Percentiles rank a stretch among this genome's conserved stretches.
These are phyloP conservation scores for Caenorhabditis sinica DNA, from an alignment of 2,888 invertebrate genomes.

Conservation along the genomic window DNA sequence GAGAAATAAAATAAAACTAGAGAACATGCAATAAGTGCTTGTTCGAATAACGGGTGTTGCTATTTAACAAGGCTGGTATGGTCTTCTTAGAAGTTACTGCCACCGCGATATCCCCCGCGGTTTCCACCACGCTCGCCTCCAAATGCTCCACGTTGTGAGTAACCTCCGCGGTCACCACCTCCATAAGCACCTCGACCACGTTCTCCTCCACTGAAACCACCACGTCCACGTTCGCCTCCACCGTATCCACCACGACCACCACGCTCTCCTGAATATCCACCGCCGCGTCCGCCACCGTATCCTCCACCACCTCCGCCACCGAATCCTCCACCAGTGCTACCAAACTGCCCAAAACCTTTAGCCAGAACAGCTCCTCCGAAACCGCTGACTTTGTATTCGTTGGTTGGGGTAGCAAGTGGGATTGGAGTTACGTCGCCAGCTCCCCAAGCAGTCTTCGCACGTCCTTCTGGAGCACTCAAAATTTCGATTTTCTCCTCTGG, in stretches of 20 bases:
- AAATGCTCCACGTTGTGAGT: not conserved
- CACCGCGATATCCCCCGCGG: conserved; percentile 7
- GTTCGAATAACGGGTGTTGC: not conserved
- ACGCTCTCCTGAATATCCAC: not conserved
- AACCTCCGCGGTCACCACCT: conserved; percentile 19
- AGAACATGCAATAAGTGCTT: conserved; percentile 19
- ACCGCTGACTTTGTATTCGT: conserved; percentile 34
- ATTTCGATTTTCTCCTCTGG: not conserved
- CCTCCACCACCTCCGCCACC: conserved; percentile 25
- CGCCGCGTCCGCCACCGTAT: not conserved
- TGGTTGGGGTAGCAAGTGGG: conserved; percentile 26
- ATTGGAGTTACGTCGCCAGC: conserved; percentile 25
- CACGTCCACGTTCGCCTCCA: conserved; percentile 24
- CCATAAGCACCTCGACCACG: not conserved
- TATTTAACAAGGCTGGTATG: not conserved
- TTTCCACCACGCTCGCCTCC: conserved; percentile 20
- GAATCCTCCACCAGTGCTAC: conserved; percentile 1
- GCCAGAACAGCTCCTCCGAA: conserved; percentile 25
- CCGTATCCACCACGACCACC: not conserved
- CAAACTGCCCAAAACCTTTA: conserved; percentile 15
- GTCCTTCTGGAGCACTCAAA: not conserved
- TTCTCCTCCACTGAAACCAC: conserved; percentile 13
- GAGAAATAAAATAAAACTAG: conserved; percentile 30
- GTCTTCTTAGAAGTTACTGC: not conserved
- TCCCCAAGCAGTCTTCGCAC: conserved; percentile 32